Evolutionary conservation across 2,797 vertebrate species (phyloP), one percentile per base, ranked within the genome.

Genomic region (Huso huso): DNA sequence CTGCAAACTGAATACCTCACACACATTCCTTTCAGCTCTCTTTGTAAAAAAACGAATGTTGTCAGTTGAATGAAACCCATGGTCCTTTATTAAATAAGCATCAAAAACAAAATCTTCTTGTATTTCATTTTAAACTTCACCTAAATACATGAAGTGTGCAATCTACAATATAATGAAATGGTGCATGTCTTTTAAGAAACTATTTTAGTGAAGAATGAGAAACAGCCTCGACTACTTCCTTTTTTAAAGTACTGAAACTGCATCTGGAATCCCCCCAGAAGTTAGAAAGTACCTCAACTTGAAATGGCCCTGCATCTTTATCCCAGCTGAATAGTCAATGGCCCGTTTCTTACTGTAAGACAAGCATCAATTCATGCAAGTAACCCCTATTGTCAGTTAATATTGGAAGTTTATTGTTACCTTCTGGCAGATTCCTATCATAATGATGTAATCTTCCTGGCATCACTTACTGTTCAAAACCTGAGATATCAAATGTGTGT

Each of bases 361-460:
- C 23, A 37, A 37, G 23, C 23, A 37, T 37, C 23, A 2, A 3
- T 37, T 37, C 11, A 58, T 58, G 55, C 55, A 58, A 7, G 8
- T 6, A 58, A 58, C 12, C 55, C 6, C 10, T 58, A 13, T n/a
- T 12, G 6, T 58, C 11, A 7, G 6, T n/a, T 58, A 13, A 58
- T 12, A 5, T 2, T 49, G 13, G 6, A 10, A 49, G 58, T 6
- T 10, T 23, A 49, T 66, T 18, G 18, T 11, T 58, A 12, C 12
- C 48, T 23, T 23, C 12, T 7, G 12, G 48, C 10, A 7, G 63
- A 50, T 11, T 15, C 11, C 23, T 51, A 12, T 6, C 49, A 65
- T 69, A 61, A 69, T 52, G 9, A 11, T 7, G 12, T 62, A 10
- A 9, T 12, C 66, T 63, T 63, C 50, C 65, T 53, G 63, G 64